Base-by-base conservation (phyloP, 2,888 invertebrate species). In the Trichopoda pennipes region DNA sequence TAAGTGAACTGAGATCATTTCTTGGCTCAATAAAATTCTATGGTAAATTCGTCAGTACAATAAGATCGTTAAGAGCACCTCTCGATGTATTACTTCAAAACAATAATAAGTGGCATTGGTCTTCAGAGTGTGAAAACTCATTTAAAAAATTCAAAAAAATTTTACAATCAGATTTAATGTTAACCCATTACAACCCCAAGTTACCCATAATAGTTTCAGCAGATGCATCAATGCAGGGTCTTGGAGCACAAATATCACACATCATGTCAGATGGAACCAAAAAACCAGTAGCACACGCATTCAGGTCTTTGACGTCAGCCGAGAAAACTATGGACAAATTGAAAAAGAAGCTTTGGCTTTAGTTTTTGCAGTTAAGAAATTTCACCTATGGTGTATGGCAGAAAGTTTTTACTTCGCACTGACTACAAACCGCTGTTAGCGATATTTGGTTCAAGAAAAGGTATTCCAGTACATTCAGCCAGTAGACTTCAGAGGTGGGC, bases 371-470 rank as follows among this genome's bases (percentile, higher is more conserved):
- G 28, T 28, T 7, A 81, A 42, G 16, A 84, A 77, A 38, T 84
- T 85, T 75, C 84, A 84, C 35, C 55, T 9, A 82, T 84, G 83
- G 17, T 85, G 16, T 84, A 80, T 73, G 80, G 82, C 0, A 55
- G 84, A 23, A 60, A 83, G n/a, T 77, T 82, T 74, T 66, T 56
- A 19, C 73, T 85, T 0, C 79, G 69, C 14, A 91, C 90, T 0
- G 90, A 91, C 79, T 89, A 90, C 75, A 86, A 89, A 70, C 90
- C 91, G 3, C 83, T 92, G 19, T 80, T 84, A 6, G 84, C 85
- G 12, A 88, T 91, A 55, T 88, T 91, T 64, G 85, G 86, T 1
- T 72, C 80, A 12, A 86, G 85, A 85, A 83, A 80, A 56, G 86
- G 84, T 17, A 88, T 85, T 85, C 89, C 85, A 53, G 82, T 35